These are phyloP conservation scores for Tachysurus vachellii DNA, from an alignment of 2,113 vertebrate species.

Conservation along the genomic window DNA sequence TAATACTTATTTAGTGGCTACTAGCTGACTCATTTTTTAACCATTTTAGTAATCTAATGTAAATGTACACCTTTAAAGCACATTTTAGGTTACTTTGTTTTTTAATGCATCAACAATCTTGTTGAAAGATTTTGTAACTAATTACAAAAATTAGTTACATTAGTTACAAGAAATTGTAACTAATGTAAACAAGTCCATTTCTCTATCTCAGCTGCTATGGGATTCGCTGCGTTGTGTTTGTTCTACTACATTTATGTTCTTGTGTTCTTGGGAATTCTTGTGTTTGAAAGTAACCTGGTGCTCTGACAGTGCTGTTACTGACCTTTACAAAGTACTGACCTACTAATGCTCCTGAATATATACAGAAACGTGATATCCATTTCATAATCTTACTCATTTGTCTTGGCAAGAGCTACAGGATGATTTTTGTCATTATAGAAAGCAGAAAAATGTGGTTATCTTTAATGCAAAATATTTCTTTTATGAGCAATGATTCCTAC, in stretches of 20 bases:
- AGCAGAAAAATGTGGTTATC: neutral
- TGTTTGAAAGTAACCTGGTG: neutral
- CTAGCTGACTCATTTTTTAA: neutral
- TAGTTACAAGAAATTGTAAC: constrained; percentile 2
- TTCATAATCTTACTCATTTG: neutral
- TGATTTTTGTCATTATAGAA: neutral
- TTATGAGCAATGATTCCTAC: neutral
- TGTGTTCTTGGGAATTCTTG: neutral
- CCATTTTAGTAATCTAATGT: neutral
- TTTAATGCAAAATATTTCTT: constrained; percentile 1
- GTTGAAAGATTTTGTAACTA: too few relatives aligned
- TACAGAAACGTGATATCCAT: neutral
- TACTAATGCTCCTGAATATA: neutral
- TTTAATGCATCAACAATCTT: neutral
- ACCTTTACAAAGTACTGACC: neutral
- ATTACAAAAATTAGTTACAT: too few relatives aligned
- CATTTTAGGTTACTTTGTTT: neutral
- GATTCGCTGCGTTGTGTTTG: neutral
- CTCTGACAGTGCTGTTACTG: neutral
- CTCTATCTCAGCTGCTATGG: neutral
- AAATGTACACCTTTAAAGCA: neutral
- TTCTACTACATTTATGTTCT: neutral
- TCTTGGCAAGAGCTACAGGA: neutral
- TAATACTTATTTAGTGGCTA: neutral
- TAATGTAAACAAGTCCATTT: constrained; percentile 6